Evolutionary conservation across 2,113 vertebrate genomes (phyloP).

Genomic region (Podarcis cretensis): DNA sequence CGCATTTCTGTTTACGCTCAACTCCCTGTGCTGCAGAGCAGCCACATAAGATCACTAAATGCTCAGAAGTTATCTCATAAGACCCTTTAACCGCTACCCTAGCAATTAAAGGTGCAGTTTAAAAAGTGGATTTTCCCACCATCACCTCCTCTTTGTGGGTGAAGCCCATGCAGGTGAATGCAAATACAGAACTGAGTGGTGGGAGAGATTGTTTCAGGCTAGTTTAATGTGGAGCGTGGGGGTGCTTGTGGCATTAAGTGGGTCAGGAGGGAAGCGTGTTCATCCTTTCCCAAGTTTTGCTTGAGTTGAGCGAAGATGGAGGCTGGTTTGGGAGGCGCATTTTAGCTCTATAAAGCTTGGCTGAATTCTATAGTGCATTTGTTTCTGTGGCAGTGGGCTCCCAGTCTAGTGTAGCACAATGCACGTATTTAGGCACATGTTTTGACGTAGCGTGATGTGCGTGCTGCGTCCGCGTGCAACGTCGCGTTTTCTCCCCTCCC

Average conservation of each 20-base stretch:
- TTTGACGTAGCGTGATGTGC: background rate
- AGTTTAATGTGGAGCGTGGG: background rate
- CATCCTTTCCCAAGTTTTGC: background rate
- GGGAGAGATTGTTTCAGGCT: background rate
- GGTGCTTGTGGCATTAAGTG: background rate
- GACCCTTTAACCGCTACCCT: background rate
- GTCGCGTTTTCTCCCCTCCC: background rate
- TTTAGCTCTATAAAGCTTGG: background rate
- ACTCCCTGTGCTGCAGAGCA: background rate
- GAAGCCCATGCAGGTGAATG: background rate
- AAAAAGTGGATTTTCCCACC: background rate
- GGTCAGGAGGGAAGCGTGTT: too few species aligned
- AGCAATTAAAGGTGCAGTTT: background rate
- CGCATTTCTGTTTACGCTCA: background rate
- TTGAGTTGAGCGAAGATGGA: background rate
- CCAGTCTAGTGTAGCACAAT: background rate
- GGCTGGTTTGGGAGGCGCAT: accelerated
- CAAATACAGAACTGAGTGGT: background rate
- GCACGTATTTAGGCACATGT: background rate
- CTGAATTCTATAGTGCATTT: background rate
- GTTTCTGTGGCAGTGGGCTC: background rate
- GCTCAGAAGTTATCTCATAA: background rate
- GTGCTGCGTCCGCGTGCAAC: too few species aligned
- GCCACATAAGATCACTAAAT: accelerated
- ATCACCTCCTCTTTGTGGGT: background rate